A percentile compares a stretch with the other conserved stretches of the same genome.
These are phyloP conservation scores for Zele albiditarsus DNA, from an alignment of 2,888 invertebrate species.

Conservation along the genomic window DNA sequence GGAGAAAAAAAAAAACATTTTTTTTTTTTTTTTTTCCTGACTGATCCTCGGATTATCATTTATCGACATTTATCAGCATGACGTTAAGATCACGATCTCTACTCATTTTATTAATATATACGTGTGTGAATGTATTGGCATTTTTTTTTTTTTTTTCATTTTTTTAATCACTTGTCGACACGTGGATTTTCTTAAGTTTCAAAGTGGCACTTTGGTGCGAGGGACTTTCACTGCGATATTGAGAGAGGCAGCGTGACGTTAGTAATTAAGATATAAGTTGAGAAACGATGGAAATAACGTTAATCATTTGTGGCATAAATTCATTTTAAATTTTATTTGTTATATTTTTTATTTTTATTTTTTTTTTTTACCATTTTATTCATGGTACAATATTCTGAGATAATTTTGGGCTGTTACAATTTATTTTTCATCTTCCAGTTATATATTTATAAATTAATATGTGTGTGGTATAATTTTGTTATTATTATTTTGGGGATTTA, in stretches of 20 bases:
- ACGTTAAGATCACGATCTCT: conserved; percentile 5
- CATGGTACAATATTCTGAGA: not conserved
- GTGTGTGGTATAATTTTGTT: not conserved
- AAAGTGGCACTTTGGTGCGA: not conserved
- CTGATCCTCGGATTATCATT: conserved; percentile 7
- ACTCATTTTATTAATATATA: not conserved
- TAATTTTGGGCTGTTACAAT: not conserved
- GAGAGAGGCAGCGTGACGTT: not conserved
- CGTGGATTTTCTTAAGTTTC: conserved; percentile 19
- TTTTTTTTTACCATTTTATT: not conserved
- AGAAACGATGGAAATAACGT: conserved; percentile 11
- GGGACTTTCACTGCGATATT: conserved; percentile 4
- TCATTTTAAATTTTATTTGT: not conserved
- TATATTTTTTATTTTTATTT: not conserved
- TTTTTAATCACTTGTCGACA: conserved; percentile 47
- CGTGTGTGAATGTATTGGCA: not conserved
- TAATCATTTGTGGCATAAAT: not conserved
- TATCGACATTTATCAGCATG: conserved; percentile 1
- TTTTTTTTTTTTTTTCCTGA: not conserved
- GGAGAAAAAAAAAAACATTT: not conserved
- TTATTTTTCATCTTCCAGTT: not conserved
- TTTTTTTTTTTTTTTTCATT: conserved; percentile 38
- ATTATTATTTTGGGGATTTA: not conserved
- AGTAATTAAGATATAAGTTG: conserved; percentile 15
- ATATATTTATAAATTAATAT: not conserved